Evolutionary conservation across 2,888 invertebrate genomes (phyloP).

Genomic region (Cantharis rustica): DNA sequence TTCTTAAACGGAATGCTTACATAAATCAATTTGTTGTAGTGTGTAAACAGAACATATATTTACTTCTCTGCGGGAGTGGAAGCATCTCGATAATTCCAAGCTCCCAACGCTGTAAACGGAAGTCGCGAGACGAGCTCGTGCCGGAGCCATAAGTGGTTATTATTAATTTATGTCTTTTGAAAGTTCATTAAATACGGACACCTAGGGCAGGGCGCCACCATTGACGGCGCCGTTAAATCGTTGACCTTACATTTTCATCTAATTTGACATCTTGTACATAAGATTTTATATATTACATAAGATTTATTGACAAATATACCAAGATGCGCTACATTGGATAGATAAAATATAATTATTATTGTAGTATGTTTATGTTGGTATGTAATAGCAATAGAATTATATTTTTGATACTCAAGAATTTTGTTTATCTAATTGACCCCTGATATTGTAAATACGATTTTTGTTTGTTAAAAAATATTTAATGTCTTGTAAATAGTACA

Average conservation of each 20-base stretch:
- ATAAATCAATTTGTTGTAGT: slow-evolving; percentile 4
- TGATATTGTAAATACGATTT: neutral
- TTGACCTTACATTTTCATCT: slow-evolving; percentile 41
- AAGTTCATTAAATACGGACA: slow-evolving; percentile 20
- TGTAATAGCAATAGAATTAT: neutral
- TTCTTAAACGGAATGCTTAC: neutral
- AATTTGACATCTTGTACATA: slow-evolving; percentile 24
- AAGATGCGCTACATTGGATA: neutral
- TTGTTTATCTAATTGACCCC: neutral
- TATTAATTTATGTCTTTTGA: slow-evolving; percentile 21
- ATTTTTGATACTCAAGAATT: neutral
- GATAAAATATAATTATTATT: neutral
- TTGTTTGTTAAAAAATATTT: neutral
- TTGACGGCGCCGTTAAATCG: slow-evolving; percentile 40
- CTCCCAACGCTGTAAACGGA: slow-evolving; percentile 25
- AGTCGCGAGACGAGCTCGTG: slow-evolving; percentile 34
- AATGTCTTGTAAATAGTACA: neutral
- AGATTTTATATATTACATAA: neutral
- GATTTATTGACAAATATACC: neutral
- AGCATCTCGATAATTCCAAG: slow-evolving; percentile 1
- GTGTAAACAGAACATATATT: slow-evolving; percentile 2
- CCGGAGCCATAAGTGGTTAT: slow-evolving; percentile 19
- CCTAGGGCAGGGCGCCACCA: slow-evolving; percentile 35
- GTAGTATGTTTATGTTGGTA: neutral
- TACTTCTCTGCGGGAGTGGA: slow-evolving; percentile 6